Evolutionary conservation across 2,888 invertebrate genomes (phyloP), one percentile per base, ranked within the genome.

Genomic region (Deilephila elpenor): DNA sequence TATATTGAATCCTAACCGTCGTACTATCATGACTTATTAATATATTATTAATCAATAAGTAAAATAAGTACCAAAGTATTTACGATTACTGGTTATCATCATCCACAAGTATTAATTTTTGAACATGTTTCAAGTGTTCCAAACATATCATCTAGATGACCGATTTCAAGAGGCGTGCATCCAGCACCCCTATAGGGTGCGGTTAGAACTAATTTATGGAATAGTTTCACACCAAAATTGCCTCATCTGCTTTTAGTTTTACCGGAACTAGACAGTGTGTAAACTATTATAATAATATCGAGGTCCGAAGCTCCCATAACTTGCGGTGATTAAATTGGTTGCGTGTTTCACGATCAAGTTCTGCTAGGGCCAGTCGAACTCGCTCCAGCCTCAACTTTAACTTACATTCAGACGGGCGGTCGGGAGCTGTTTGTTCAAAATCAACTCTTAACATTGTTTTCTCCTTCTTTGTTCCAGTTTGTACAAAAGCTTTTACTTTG

Each of bases 321-420:
- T 67, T 67, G 51, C 25, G 20, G 34, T 11, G 37, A 25, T 51
- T 14, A 51, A 51, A 44, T 25, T 67, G 20, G 64, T 51, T 14
- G 67, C 64, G 51, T 67, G 67, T 17, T 44, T 44, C 44, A 25
- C 11, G 51, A 25, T 44, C 67, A 67, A 51, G 67, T 67, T 67
- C 44, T 67, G 11, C 51, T 51, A 51, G 51, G 17, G 4, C 51
- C 67, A 37, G 51, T 51, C 14, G 44, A 67, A 51, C 67, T 67
- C 17, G 51, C 51, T 67, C 51, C 25, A 51, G 67, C 44, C 67
- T 44, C 2, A 44, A 51, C 51, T 14, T 67, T 44, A 67, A 67
- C 67, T 51, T 67, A 51, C 20, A 67, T 67, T 25, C 25, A 5
- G 25, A 67, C 51, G 67, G 67, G 44, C 25, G 67, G 25, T 25